These are phyloP conservation scores for Orussus abietinus DNA, from an alignment of 1,140 invertebrate genomes.

Conservation along the genomic window DNA sequence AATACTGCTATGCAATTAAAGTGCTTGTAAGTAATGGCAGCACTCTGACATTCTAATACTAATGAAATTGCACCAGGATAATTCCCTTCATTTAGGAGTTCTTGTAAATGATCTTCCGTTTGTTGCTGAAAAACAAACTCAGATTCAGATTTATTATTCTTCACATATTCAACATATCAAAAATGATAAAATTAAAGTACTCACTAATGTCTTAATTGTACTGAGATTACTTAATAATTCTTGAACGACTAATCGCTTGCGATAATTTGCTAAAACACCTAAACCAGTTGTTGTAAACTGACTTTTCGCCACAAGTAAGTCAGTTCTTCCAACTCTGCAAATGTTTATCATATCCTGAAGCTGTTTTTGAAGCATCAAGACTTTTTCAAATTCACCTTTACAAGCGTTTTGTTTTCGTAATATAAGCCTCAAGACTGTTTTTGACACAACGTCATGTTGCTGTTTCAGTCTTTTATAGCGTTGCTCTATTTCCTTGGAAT, in stretches of 20 bases:
- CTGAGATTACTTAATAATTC: constrained; percentile 74
- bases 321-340: constrained; percentile 66
- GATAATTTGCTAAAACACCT: constrained; percentile 81
- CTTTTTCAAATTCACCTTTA: constrained; percentile 76
- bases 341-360: constrained; percentile 67
- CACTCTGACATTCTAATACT: constrained; percentile 82
- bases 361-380: constrained; percentile 72
- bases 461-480: constrained; percentile 65
- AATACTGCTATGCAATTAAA: constrained; percentile 83
- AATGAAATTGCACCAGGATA: constrained; percentile 86
- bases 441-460: constrained; percentile 83
- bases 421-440: constrained; percentile 86
- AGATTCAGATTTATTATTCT: constrained; percentile 4
- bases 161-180: background rate
- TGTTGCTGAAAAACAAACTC: constrained; percentile 59
- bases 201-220: constrained; percentile 78
- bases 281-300: constrained; percentile 82
- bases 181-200: constrained; percentile 16
- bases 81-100: constrained; percentile 78
- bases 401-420: constrained; percentile 83
- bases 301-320: constrained; percentile 70
- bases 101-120: constrained; percentile 79
- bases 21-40: constrained; percentile 75
- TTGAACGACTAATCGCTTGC: constrained; percentile 76
- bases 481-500: constrained; percentile 65